phyloP scores from a whole-genome alignment of 2,797 vertebrate genomes.

The Lithobates sylvaticus region DNA sequence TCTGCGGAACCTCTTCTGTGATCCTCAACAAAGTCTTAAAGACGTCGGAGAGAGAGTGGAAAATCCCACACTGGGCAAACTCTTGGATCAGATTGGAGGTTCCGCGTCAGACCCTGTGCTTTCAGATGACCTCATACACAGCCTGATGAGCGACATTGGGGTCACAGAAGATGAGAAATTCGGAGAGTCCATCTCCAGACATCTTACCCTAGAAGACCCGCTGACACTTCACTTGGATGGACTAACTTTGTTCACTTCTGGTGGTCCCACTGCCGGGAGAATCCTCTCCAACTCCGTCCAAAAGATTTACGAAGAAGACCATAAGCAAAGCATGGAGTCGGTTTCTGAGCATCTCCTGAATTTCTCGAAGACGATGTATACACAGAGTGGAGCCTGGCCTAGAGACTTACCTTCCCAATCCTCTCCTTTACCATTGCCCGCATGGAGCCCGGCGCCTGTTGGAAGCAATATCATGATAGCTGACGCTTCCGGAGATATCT shows the following conservation, averaged over 20 bases:
- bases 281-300: conserved; percentile 40
- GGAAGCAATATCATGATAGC: conserved; percentile 70
- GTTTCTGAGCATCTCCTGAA: neutral
- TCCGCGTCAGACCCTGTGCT: conserved; percentile 45
- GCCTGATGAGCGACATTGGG: conserved; percentile 68
- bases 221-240: conserved; percentile 42
- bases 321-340: too few species aligned
- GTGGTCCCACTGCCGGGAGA: conserved; percentile 63
- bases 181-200: neutral
- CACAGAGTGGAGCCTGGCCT: neutral
- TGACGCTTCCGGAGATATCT: conserved; percentile 69
- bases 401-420: conserved; percentile 5
- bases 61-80: conserved; percentile 64
- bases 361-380: neutral
- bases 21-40: conserved; percentile 57
- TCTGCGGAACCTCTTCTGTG: conserved; percentile 69
- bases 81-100: conserved; percentile 64
- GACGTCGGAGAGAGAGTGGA: conserved; percentile 52
- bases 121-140: conserved; percentile 64
- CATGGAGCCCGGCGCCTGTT: neutral
- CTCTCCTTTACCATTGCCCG: fast-evolving
- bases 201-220: conserved; percentile 54
- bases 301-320: neutral
- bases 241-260: conserved; percentile 61
- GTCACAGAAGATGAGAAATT: conserved; percentile 55